Base-by-base conservation (phyloP, 2,888 invertebrate species). In the Lepetodrilus schrolli region DNA sequence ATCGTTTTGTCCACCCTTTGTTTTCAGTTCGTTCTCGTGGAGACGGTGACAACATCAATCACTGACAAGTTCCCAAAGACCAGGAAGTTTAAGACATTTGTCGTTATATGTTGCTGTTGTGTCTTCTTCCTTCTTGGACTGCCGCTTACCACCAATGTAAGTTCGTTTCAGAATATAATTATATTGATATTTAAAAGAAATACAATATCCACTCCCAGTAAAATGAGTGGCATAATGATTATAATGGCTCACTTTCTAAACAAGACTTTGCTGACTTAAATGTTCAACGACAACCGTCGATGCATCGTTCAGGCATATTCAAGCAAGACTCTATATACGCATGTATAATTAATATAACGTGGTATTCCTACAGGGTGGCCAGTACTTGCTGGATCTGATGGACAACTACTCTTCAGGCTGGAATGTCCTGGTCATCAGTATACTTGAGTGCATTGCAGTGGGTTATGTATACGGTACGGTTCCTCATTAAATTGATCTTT, bases 361-460 rank as follows among this genome's bases (percentile, higher is more conserved):
- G 21, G 21, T 38, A 5, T 51, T 26, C 4, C 75, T 75, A 1
- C 70, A 88, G 86, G 88, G 88, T 4, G 88, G 89, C 20, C 66
- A 81, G 2, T 86, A 87, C 78, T 80, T 88, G 85, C 75, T 89
- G 49, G 84, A 85, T 47, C 73, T 89, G 17, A 86, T 89, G 86
- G 89, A 89, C 72, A 81, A 82, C n/a, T 89, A 88, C 70, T 75
- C 87, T 23, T 88, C 87, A 2, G 88, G 87, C 1, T 89, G 89
- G 89, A 88, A 88, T 72, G 87, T 89, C 4, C 79, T 95, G 0
- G 93, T 95, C 90, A 93, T 95, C 76, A 93, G 94, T 0, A 92
- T 95, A 23, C 89, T 92, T 65, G 95, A 95, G 90, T 92, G 94
- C 37, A 89, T 94, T 47, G 93, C 94, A 0, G 90, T 96, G 8